Conservation (phyloP, 2,113 vertebrate genomes). For the Coregonus clupeaformis region DNA sequence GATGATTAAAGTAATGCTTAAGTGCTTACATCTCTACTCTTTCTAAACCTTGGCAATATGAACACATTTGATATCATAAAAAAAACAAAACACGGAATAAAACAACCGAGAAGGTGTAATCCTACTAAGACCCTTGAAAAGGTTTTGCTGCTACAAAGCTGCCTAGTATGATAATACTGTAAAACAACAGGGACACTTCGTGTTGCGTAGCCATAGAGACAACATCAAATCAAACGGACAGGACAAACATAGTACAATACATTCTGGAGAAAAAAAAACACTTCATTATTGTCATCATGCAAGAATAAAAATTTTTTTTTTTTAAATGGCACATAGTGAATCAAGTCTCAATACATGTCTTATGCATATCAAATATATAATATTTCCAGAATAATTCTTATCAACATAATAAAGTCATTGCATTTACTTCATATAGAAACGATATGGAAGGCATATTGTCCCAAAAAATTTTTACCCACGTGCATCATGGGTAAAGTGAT, state of each 20-base stretch:
- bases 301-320: constrained; percentile 51
- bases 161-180: constrained; percentile 89
- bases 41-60: constrained; percentile 70
- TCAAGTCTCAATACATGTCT: too few relatives aligned
- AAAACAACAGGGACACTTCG: constrained; percentile 71
- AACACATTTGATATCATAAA: constrained; percentile 63
- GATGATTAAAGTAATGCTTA: constrained; percentile 31
- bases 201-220: constrained; percentile 73
- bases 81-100: constrained; percentile 65
- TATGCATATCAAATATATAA: constrained; percentile 68
- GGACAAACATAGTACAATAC: constrained; percentile 73
- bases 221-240: constrained; percentile 69
- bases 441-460: constrained; percentile 65
- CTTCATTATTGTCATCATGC: constrained; percentile 81
- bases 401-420: constrained; percentile 75
- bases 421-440: constrained; percentile 77
- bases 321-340: constrained; percentile 52
- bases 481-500: constrained; percentile 47
- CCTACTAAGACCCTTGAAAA: constrained; percentile 34
- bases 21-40: constrained; percentile 51
- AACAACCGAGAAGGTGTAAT: constrained; percentile 37
- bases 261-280: constrained; percentile 68
- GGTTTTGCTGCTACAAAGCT: constrained; percentile 68
- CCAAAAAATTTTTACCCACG: constrained; percentile 41
- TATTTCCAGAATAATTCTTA: constrained; percentile 68